Percentiles rank a stretch among this genome's conserved stretches.
These are phyloP conservation scores for Sitta carolinensis DNA, from an alignment of 2,797 vertebrate genomes.

Conservation along the genomic window DNA sequence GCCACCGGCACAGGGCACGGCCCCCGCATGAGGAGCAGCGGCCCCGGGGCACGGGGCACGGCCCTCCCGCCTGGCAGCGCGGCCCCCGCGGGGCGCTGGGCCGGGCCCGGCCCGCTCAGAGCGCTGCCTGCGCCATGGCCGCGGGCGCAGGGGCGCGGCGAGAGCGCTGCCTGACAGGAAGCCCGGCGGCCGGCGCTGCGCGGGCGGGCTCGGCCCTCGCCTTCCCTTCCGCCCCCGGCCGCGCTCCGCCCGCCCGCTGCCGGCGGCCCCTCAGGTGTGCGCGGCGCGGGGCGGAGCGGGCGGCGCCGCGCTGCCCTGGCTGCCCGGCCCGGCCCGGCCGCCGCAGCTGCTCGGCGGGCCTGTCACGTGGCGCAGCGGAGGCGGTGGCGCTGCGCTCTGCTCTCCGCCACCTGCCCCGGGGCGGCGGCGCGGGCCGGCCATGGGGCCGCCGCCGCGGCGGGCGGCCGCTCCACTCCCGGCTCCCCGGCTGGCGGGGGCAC, in stretches of 20 bases:
- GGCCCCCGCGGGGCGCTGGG: background rate
- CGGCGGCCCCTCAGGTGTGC: background rate
- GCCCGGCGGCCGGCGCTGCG: background rate
- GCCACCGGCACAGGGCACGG: background rate
- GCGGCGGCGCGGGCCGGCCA: background rate
- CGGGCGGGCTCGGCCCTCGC: background rate
- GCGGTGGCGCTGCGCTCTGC: background rate
- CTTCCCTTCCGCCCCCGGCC: background rate
- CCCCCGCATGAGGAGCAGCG: too few relatives aligned
- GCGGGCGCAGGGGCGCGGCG: background rate
- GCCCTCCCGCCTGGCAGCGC: too few relatives aligned
- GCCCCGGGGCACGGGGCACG: too few relatives aligned
- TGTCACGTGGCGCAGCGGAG: constrained; percentile 21
- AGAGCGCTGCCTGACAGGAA: background rate
- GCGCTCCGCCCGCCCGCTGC: background rate
- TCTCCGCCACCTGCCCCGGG: background rate
- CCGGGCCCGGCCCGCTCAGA: background rate
- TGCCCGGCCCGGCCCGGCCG: background rate
- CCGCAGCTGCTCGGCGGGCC: background rate
- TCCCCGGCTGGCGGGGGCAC: background rate
- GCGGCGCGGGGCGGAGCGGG: background rate
- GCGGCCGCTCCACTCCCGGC: background rate
- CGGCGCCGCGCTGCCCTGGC: background rate
- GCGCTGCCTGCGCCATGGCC: background rate
- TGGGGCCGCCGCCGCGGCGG: background rate